Percentiles rank a stretch among this genome's conserved stretches.
phyloP scores from a whole-genome alignment of 2,113 vertebrate genomes.

The Gorilla gorilla region DNA sequence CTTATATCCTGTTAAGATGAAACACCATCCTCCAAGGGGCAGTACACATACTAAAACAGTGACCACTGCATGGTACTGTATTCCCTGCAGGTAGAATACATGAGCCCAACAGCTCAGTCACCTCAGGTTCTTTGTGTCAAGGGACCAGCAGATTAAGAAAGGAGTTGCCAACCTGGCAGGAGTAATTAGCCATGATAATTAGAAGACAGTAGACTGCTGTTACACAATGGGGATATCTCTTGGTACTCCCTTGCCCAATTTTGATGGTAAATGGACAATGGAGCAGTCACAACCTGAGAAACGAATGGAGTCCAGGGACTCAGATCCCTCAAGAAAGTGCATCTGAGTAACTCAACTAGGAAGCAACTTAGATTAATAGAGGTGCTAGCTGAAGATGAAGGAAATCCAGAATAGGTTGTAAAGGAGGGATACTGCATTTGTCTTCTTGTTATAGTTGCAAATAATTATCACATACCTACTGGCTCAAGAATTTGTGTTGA shows the following conservation, averaged over 20 bases:
- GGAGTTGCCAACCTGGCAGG: background rate
- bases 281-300: background rate
- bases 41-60: background rate
- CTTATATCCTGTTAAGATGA: background rate
- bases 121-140: background rate
- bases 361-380: background rate
- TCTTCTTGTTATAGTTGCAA: background rate
- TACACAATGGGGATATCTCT: background rate
- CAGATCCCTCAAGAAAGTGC: background rate
- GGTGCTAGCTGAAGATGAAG: background rate
- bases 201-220: background rate
- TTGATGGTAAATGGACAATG: background rate
- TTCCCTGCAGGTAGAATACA: background rate
- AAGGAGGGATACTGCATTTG: background rate
- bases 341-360: too few relatives aligned
- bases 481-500: background rate
- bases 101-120: background rate
- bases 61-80: background rate
- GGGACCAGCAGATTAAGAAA: background rate
- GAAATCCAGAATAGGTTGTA: too few relatives aligned
- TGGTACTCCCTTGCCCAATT: too few relatives aligned
- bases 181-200: background rate
- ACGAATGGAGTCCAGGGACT: background rate
- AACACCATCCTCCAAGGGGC: background rate
- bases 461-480: background rate